A percentile compares a stretch with the other conserved stretches of the same genome.
Evolutionary conservation across 2,888 invertebrate genomes (phyloP).

Genomic region (Hedya salicella): DNA sequence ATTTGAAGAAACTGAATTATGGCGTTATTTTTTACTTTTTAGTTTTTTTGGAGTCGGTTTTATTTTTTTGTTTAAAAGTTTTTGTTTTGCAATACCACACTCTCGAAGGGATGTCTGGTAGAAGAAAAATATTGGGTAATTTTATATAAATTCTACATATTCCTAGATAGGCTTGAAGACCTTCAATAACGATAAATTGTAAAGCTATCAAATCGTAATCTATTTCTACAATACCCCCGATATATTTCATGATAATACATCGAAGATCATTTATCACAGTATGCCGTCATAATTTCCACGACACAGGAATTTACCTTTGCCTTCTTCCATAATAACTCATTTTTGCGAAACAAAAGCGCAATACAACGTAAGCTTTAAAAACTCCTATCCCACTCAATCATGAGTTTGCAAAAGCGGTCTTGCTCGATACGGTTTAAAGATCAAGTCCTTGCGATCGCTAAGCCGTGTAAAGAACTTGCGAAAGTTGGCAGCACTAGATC

Average conservation of each 20-base stretch:
- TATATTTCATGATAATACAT: slow-evolving; percentile 23
- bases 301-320: slow-evolving; percentile 33
- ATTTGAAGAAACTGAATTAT: too few species aligned
- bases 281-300: slow-evolving; percentile 28
- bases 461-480: slow-evolving; percentile 1
- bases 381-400: slow-evolving; percentile 12
- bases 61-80: too few species aligned
- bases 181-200: too few species aligned
- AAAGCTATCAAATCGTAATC: too few species aligned
- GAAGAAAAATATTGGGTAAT: too few species aligned
- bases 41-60: too few species aligned
- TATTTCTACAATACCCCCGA: background rate
- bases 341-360: slow-evolving; percentile 57
- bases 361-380: slow-evolving; percentile 48
- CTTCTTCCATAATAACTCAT: slow-evolving; percentile 55
- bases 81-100: too few species aligned
- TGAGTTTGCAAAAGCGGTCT: background rate
- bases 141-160: too few species aligned
- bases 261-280: slow-evolving; percentile 15
- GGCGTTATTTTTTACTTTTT: too few species aligned
- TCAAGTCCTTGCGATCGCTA: background rate
- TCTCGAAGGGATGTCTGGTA: too few species aligned
- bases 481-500: slow-evolving; percentile 58
- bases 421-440: background rate
- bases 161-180: too few species aligned